Evolutionary conservation across 2,113 vertebrate species (phyloP).

Genomic region (Rhinolophus ferrumequinum): DNA sequence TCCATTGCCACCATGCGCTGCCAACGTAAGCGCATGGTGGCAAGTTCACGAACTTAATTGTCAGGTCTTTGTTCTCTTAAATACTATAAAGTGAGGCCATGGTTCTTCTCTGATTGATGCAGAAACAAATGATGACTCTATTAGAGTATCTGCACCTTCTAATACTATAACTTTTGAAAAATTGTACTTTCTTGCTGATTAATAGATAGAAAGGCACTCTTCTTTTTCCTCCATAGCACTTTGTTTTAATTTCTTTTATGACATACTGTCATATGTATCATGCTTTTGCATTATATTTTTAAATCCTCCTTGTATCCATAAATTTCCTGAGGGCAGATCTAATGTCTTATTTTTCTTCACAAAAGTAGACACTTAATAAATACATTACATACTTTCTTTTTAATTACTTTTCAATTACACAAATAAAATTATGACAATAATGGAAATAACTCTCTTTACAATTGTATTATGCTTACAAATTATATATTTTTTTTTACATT

Average conservation of each 20-base stretch:
- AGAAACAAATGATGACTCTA: neutral
- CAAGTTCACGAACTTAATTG: too few species aligned
- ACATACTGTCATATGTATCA: neutral
- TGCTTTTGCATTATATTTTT: neutral
- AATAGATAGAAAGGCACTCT: neutral
- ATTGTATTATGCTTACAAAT: neutral
- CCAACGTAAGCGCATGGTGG: too few species aligned
- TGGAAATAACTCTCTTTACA: neutral
- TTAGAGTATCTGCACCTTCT: neutral
- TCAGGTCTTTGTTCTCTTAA: neutral
- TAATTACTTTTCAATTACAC: neutral
- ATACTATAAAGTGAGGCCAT: neutral
- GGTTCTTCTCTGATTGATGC: neutral
- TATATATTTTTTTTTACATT: neutral
- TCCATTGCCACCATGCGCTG: too few species aligned
- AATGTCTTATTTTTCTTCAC: neutral
- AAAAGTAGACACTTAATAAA: neutral
- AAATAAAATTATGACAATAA: constrained; percentile 29
- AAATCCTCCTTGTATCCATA: neutral
- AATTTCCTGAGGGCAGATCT: neutral
- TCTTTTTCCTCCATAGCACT: neutral
- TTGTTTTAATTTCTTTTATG: neutral
- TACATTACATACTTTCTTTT: neutral
- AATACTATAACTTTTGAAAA: neutral
- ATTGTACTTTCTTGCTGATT: neutral